Base-by-base conservation (phyloP, 2,888 invertebrate genomes). In the Eledona agricola region DNA sequence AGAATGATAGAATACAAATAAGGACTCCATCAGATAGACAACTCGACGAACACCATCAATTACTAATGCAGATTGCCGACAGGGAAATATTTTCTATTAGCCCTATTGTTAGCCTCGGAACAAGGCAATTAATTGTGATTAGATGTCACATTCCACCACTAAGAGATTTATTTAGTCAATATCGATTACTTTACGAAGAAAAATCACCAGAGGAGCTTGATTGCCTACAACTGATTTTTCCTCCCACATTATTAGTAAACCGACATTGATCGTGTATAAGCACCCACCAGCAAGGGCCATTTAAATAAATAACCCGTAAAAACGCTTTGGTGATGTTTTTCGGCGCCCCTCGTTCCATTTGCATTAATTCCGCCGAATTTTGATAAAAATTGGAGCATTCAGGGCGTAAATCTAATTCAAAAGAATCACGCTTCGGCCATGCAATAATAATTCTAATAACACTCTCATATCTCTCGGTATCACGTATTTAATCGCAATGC, bases 1-100 rank as follows among this genome's bases (percentile, higher is more conserved):
- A 28, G 57, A 60, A 58, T 57, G 55, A 62, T 62, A 47, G 58
- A 62, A 60, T 62, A 58, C 58, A 62, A 63, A 60, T 57, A 59
- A 60, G 59, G 54, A 43, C 43, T 56, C 59, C 51, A 58, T 50
- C 43, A 47, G 55, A 52, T 50, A 57, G 56, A 58, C 54, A 59
- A 59, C 37, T 51, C 40, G 20, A 35, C 35, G 42, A 54, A 57
- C 49, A 55, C 53, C 54, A 59, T 57, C 58, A 60, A 59, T 60
- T 57, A 60, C 52, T 42, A 49, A 58, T 60, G 55, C 47, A 55
- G 50, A 58, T 51, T 49, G 49, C 34, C 37, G 40, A 37, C 7
- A 49, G 40, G 26, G 28, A 34, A 51, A 51, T 51, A 51, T 51
- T 51, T 51, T 43, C 43, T 34, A 34, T 50, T 43, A 42, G 51